phyloP scores from a whole-genome alignment of 2,888 invertebrate species.

The Drosophila picticornis region DNA sequence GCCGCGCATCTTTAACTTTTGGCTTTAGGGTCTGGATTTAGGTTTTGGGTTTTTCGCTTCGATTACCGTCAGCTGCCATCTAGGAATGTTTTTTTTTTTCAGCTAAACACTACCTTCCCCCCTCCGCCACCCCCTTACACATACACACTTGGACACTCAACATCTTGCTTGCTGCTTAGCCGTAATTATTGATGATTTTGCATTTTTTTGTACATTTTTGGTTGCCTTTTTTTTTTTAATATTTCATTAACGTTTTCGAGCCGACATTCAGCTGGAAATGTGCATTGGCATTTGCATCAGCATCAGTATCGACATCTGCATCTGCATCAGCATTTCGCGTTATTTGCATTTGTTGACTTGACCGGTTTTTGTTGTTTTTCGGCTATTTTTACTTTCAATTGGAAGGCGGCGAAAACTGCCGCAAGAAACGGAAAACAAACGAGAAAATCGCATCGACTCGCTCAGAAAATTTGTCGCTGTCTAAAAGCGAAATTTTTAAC shows the following conservation, averaged over 20 bases:
- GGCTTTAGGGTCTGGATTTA: constrained; percentile 11
- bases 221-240: background rate
- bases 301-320: constrained; percentile 1
- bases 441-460: constrained; percentile 28
- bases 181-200: constrained; percentile 38
- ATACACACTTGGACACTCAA: background rate
- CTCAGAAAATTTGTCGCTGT: constrained; percentile 40
- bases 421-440: constrained; percentile 24
- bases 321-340: constrained; percentile 11
- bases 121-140: background rate
- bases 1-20: constrained; percentile 17
- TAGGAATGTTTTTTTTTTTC: background rate
- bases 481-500: constrained; percentile 68
- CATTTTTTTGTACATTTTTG: constrained; percentile 17
- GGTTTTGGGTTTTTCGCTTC: constrained; percentile 21
- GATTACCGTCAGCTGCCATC: constrained; percentile 37
- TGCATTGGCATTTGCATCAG: constrained; percentile 10
- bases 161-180: constrained; percentile 1
- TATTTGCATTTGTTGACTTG: constrained; percentile 31
- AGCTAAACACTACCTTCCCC: constrained; percentile 10
- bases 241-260: constrained; percentile 33
- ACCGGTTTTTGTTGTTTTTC: constrained; percentile 52
- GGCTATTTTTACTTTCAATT: constrained; percentile 69
- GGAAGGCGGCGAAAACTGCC: constrained; percentile 43
- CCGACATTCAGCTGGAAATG: constrained; percentile 3